phyloP scores from a whole-genome alignment of 2,797 vertebrate species.

The Ctenopoma kingsleyae region DNA sequence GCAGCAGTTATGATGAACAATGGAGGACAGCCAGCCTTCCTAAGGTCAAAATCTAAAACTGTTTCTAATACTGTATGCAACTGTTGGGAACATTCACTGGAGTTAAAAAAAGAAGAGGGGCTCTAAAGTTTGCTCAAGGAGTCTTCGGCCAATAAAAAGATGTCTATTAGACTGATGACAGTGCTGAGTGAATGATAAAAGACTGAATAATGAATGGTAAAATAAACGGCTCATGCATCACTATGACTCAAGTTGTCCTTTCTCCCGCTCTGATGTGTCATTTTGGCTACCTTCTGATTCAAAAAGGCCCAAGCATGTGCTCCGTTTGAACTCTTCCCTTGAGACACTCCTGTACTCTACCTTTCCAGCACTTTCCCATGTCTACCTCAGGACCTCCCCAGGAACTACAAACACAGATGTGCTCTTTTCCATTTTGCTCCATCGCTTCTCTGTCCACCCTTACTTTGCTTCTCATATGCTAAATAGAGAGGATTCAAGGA shows the following conservation, averaged over 20 bases:
- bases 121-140: constrained; percentile 49
- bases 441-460: constrained; percentile 26
- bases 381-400: constrained; percentile 42
- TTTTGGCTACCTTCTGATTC: constrained; percentile 36
- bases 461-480: constrained; percentile 41
- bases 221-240: constrained; percentile 53
- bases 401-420: constrained; percentile 80
- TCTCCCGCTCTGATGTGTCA: constrained; percentile 40
- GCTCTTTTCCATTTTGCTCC: constrained; percentile 58
- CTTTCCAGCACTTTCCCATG: constrained; percentile 59
- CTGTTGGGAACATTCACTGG: constrained; percentile 64
- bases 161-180: constrained; percentile 77
- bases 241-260: constrained; percentile 26
- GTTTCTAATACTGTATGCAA: constrained; percentile 55
- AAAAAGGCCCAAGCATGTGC: constrained; percentile 56
- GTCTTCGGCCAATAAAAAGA: constrained; percentile 67
- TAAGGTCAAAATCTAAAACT: constrained; percentile 61
- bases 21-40: constrained; percentile 51
- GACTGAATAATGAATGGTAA: constrained; percentile 49
- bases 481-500: constrained; percentile 17
- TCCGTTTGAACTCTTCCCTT: constrained; percentile 60
- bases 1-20: constrained; percentile 57
- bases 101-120: constrained; percentile 36
- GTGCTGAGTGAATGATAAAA: constrained; percentile 63
- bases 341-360: constrained; percentile 49